Evolutionary conservation across 1,140 invertebrate genomes (phyloP), one percentile per base, ranked within the genome.

Genomic region (Mya arenaria): DNA sequence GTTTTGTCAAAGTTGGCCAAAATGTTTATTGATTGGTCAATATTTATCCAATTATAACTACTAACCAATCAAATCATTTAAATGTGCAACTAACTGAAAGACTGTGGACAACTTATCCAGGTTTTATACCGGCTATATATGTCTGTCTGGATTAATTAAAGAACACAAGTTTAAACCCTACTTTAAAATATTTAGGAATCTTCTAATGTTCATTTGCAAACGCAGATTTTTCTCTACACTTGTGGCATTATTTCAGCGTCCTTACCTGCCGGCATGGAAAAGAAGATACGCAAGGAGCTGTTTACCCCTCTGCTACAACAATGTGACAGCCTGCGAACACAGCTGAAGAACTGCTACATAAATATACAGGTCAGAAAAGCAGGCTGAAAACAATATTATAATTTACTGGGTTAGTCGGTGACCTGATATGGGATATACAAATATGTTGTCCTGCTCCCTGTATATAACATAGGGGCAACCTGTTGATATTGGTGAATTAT

Each of bases 241-340:
- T 34, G 30, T 44, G 77, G 77, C 17, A 75, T 66, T 39, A 37
- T 60, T 82, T 17, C 71, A 78, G 32, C 82, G 44, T 41, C 55
- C 30, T 65, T 79, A 95, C 36, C 37, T n/a, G 62, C 55, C 60
- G 83, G n/a, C n/a, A n/a, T n/a, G n/a, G n/a, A n/a, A n/a, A 85
- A 79, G 66, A 74, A 55, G 66, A 71, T 87, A 91, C 79, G 65
- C 52, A 56, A 87, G 92, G 56, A 87, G 85, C 83, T 82, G 62
- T 28, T 84, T 39, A 19, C 71, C 95, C 95, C 89, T 93, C 83
- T 97, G n/a, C 92, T 97, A 58, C 91, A 90, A 74, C 94, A 95
- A 36, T 97, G 96, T 93, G 97, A 97, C 93, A 89, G 94, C 41
- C 92, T 95, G 1, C 93, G 97, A 74, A 93, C 95, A 85, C 92